Evolutionary conservation across 2,113 vertebrate genomes (phyloP).

Genomic region (Corydoras maculifer): DNA sequence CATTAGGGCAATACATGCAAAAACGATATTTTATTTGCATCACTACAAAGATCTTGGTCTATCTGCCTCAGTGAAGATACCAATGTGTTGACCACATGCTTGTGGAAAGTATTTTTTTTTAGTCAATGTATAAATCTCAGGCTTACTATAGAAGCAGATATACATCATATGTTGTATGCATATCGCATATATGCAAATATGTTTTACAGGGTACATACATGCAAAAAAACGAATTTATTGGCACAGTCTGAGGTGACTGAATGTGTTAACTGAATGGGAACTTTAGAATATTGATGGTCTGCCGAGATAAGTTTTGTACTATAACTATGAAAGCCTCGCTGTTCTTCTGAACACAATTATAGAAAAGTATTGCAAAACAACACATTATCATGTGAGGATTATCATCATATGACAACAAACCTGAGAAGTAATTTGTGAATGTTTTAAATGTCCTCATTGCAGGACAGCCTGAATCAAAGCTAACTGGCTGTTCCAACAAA

Average conservation of each 20-base stretch:
- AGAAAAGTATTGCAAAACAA: conserved; percentile 24
- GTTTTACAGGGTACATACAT: neutral
- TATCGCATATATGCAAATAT: neutral
- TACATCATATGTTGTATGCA: neutral
- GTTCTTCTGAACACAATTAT: conserved; percentile 17
- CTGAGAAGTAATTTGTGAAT: conserved; percentile 21
- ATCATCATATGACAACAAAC: conserved; percentile 8
- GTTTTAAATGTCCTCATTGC: conserved; percentile 15
- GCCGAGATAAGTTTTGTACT: conserved; percentile 19
- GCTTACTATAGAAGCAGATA: neutral
- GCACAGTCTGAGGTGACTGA: neutral
- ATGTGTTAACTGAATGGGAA: conserved; percentile 2
- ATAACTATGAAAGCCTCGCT: conserved; percentile 14
- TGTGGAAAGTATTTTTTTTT: conserved; percentile 49
- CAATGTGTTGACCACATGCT: conserved; percentile 43
- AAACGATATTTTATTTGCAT: neutral
- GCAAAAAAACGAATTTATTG: neutral
- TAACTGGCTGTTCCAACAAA: conserved; percentile 13
- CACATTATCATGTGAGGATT: conserved; percentile 18
- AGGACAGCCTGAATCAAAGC: conserved; percentile 8
- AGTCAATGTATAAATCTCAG: neutral
- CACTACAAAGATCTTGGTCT: neutral
- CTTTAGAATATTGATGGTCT: conserved; percentile 21
- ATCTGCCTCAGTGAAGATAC: neutral
- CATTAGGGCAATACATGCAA: too few species aligned